A percentile compares a stretch with the other conserved stretches of the same genome.
These are phyloP conservation scores for Montipora capricornis DNA, from an alignment of 64 coral and sea anemone species.

Conservation along the genomic window DNA sequence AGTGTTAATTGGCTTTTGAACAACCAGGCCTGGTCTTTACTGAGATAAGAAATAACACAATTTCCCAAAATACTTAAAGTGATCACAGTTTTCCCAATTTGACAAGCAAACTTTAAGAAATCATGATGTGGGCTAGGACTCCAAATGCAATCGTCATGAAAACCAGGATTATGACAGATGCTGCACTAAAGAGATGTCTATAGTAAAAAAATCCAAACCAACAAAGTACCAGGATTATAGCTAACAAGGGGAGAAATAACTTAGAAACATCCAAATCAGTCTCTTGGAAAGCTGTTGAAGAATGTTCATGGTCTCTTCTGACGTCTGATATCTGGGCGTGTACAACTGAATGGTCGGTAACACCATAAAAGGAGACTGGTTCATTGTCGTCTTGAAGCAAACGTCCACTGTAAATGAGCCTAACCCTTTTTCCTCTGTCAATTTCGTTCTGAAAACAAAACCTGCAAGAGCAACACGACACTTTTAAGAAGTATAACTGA, in stretches of 20 bases:
- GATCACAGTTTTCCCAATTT: too few species aligned
- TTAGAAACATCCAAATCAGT: constrained; percentile 79
- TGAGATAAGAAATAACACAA: too few species aligned
- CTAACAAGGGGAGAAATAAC: constrained; percentile 81
- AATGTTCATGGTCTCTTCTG: constrained; percentile 12
- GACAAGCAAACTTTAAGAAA: neutral
- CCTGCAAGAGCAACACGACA: constrained; percentile 37
- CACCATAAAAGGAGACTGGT: constrained; percentile 80
- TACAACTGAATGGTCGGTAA: constrained; percentile 75
- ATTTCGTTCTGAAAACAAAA: constrained; percentile 74
- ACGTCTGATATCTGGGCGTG: constrained; percentile 84
- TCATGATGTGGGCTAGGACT: constrained; percentile 70
- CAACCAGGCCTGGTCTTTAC: too few species aligned
- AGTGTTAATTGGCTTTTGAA: too few species aligned
- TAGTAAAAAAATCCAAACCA: constrained; percentile 90
- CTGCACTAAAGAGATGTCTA: constrained; percentile 79
- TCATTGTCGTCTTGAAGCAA: constrained; percentile 67
- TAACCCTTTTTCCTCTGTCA: constrained; percentile 73
- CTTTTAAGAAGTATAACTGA: neutral
- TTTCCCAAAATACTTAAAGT: too few species aligned
- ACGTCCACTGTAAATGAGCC: constrained; percentile 80
- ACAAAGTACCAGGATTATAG: constrained; percentile 73
- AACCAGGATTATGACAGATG: constrained; percentile 80
- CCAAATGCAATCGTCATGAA: constrained; percentile 82
- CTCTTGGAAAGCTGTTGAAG: constrained; percentile 25